Percentiles rank a stretch among this genome's conserved stretches.
phyloP scores from a whole-genome alignment of 92 coral and sea anemone genomes.

The Montipora capitata region DNA sequence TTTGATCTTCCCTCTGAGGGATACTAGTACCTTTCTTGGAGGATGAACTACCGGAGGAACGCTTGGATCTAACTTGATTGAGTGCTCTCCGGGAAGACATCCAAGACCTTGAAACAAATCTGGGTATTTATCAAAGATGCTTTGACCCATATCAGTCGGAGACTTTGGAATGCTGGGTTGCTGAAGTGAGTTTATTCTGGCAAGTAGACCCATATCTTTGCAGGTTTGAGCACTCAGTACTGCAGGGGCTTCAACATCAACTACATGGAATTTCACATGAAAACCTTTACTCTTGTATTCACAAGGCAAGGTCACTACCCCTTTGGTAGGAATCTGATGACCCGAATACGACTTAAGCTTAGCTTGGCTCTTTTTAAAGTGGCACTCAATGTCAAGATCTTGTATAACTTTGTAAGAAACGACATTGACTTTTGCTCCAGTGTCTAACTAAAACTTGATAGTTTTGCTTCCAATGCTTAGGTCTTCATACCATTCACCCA shows the following conservation, averaged over 20 bases:
- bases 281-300: conserved; percentile 51
- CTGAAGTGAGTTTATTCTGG: conserved; percentile 23
- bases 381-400: neutral
- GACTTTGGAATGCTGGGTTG: neutral
- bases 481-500: too few relatives aligned
- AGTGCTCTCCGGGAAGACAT: conserved; percentile 50
- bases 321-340: conserved; percentile 11
- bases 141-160: neutral
- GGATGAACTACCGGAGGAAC: conserved; percentile 70
- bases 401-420: too few relatives aligned
- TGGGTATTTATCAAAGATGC: conserved; percentile 13
- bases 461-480: too few relatives aligned
- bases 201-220: conserved; percentile 53
- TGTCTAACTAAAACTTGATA: too few relatives aligned
- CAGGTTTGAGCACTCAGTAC: conserved; percentile 61
- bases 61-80: conserved; percentile 40
- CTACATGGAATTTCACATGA: conserved; percentile 26
- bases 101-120: conserved; percentile 41
- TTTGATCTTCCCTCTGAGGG: too few relatives aligned
- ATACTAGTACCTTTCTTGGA: neutral
- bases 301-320: conserved; percentile 32
- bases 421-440: too few relatives aligned
- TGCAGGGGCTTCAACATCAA: conserved; percentile 5
- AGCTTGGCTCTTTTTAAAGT: conserved; percentile 26
- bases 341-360: conserved; percentile 53